Percentiles rank a stretch among this genome's conserved stretches.
phyloP scores from a whole-genome alignment of 2,113 vertebrate genomes.

The Nesospiza acunhae region DNA sequence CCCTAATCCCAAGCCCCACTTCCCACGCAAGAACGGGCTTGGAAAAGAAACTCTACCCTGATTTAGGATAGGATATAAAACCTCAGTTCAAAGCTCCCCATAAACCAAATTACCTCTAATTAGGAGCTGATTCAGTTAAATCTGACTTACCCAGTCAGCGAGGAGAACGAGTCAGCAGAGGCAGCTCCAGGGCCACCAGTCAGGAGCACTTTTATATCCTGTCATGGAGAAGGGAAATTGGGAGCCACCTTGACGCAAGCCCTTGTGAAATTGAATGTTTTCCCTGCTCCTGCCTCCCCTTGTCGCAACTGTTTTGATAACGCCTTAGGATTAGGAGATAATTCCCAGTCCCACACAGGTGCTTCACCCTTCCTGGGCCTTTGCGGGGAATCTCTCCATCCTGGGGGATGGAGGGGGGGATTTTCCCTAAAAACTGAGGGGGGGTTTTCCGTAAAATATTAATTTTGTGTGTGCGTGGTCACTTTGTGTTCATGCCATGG shows the following conservation, averaged over 20 bases:
- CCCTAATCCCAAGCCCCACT: too few relatives aligned
- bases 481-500: rapidly evolving
- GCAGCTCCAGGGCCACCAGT: background rate
- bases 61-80: background rate
- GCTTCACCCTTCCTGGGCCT: background rate
- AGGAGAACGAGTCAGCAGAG: conserved; percentile 7
- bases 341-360: background rate
- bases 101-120: background rate
- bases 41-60: background rate
- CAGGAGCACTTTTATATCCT: conserved; percentile 49
- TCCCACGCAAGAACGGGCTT: background rate
- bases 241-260: conserved; percentile 24
- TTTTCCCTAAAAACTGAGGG: background rate
- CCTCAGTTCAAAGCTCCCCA: background rate
- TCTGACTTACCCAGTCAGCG: conserved; percentile 33
- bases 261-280: conserved; percentile 56
- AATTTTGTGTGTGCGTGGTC: background rate
- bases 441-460: background rate
- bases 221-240: background rate
- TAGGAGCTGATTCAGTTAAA: background rate
- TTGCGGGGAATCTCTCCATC: background rate
- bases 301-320: conserved; percentile 37
- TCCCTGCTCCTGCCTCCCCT: background rate
- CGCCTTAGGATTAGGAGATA: background rate
- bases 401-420: background rate